phyloP scores from a whole-genome alignment of 1,140 invertebrate genomes.

The Venustaconcha ellipsiformis region DNA sequence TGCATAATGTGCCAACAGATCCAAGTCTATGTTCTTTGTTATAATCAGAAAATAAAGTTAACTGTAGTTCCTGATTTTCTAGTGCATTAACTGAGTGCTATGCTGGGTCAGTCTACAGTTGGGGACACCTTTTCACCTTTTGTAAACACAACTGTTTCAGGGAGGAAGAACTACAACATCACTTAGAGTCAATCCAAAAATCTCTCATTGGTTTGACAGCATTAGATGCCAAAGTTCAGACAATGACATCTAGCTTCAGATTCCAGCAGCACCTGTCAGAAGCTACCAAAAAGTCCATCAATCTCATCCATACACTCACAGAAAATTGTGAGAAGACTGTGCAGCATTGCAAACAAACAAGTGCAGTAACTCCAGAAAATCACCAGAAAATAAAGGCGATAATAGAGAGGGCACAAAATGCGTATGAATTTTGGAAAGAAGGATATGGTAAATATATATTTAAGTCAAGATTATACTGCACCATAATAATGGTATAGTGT shows the following conservation, averaged over 20 bases:
- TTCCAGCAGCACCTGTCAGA: constrained; percentile 30
- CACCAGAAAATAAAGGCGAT: constrained; percentile 21
- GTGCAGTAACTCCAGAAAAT: constrained; percentile 17
- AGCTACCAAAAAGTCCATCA: constrained; percentile 21
- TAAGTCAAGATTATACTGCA: neutral
- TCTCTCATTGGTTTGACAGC: constrained; percentile 15
- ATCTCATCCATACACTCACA: constrained; percentile 12
- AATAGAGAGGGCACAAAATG: constrained; percentile 27
- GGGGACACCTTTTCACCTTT: no score
- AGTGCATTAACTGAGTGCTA: no score
- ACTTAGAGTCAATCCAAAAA: constrained; percentile 26
- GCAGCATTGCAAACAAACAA: neutral
- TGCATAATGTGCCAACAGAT: no score
- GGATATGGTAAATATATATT: constrained; percentile 29
- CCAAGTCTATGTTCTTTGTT: neutral
- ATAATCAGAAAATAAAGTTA: neutral
- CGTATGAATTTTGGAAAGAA: constrained; percentile 32
- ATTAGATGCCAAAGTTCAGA: constrained; percentile 23
- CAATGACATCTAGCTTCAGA: constrained; percentile 8
- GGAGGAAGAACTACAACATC: constrained; percentile 39
- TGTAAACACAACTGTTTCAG: constrained; percentile 8
- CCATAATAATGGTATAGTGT: neutral
- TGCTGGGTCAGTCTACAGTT: no score
- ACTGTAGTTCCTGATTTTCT: no score
- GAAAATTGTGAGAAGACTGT: constrained; percentile 6